These are phyloP conservation scores for Ormyrus thymus DNA, from an alignment of 2,888 invertebrate genomes.

Conservation along the genomic window DNA sequence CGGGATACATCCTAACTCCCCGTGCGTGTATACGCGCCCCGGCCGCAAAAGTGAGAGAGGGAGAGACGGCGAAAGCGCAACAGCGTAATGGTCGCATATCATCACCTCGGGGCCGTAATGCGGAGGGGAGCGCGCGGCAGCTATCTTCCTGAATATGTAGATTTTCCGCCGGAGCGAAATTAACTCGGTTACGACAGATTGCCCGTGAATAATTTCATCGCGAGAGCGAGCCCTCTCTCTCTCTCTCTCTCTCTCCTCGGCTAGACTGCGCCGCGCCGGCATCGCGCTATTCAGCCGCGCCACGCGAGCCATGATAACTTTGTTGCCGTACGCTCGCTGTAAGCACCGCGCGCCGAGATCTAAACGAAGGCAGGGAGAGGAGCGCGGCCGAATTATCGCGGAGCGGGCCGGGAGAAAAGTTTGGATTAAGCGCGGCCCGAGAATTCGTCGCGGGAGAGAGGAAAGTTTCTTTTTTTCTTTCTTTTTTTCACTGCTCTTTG, in stretches of 20 bases:
- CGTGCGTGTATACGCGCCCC: neutral
- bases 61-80: constrained; percentile 35
- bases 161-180: constrained; percentile 63
- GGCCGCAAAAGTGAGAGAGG: neutral
- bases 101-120: constrained; percentile 53
- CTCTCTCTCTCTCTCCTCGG: constrained; percentile 56
- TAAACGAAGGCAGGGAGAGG: constrained; percentile 3
- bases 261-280: neutral
- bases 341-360: constrained; percentile 23
- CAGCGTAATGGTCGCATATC: constrained; percentile 57
- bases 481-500: neutral
- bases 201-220: constrained; percentile 72
- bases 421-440: constrained; percentile 44
- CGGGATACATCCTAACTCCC: constrained; percentile 19
- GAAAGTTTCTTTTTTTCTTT: constrained; percentile 23
- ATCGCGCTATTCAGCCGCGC: neutral
- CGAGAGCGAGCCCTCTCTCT: neutral
- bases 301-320: constrained; percentile 66
- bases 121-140: constrained; percentile 25
- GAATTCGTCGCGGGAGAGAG: constrained; percentile 33
- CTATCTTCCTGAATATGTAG: constrained; percentile 60
- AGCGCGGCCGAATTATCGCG: constrained; percentile 30
- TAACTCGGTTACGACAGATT: constrained; percentile 72
- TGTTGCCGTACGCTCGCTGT: constrained; percentile 70
- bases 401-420: constrained; percentile 19